Evolutionary conservation across 2,888 invertebrate genomes (phyloP).

Genomic region (Syritta pipiens): DNA sequence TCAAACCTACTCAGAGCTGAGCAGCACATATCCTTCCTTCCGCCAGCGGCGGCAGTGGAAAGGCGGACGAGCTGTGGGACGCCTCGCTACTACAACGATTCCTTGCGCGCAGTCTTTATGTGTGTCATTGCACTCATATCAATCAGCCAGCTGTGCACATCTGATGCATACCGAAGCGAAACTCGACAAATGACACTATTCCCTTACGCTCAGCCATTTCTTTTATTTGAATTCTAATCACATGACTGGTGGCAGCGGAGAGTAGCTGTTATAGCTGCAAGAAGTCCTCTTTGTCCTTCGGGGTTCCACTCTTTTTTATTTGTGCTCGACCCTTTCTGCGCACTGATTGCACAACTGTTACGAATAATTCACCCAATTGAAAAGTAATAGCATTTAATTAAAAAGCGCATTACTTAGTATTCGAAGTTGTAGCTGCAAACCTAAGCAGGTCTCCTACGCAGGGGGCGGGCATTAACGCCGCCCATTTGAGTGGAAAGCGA

Average conservation of each 20-base stretch:
- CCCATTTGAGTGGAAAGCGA: constrained; percentile 6
- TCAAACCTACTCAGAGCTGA: constrained; percentile 12
- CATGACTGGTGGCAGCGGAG: constrained; percentile 18
- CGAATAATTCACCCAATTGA: constrained; percentile 47
- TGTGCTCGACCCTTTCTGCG: background rate
- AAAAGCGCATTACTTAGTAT: constrained; percentile 53
- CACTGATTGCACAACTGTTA: constrained; percentile 36
- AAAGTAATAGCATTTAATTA: constrained; percentile 64
- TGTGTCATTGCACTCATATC: constrained; percentile 40
- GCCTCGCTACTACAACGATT: constrained; percentile 12
- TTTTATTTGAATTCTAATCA: constrained; percentile 56
- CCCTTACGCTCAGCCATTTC: background rate
- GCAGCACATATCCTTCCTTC: constrained; percentile 51
- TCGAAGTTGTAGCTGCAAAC: constrained; percentile 14
- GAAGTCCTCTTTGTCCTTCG: background rate
- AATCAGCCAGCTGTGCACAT: constrained; percentile 41
- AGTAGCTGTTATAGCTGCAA: background rate
- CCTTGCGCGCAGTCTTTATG: constrained; percentile 17
- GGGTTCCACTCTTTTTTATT: too few species aligned
- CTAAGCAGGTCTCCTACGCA: background rate
- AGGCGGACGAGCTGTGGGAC: too few species aligned
- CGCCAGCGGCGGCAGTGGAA: background rate
- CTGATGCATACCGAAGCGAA: constrained; percentile 39
- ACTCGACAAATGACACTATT: constrained; percentile 35
- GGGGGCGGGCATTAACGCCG: background rate